These are phyloP conservation scores for Polypedilum pembai DNA, from an alignment of 1,140 invertebrate genomes.

Conservation along the genomic window DNA sequence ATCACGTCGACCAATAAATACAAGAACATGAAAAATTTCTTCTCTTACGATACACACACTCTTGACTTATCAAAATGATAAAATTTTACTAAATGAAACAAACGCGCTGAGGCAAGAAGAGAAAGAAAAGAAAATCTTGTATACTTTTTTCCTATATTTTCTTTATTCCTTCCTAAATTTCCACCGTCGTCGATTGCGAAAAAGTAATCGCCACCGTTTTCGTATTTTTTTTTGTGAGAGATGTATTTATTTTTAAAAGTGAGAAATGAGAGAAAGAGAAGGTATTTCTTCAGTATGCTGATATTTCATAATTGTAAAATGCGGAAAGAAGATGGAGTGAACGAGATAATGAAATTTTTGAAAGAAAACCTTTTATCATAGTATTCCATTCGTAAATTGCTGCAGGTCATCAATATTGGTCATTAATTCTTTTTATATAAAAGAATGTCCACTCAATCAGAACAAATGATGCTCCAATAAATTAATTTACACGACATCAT, in stretches of 20 bases:
- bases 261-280: background rate
- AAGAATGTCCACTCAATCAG: no score
- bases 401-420: no score
- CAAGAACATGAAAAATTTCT: background rate
- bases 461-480: no score
- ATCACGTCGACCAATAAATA: background rate
- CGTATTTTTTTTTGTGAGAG: background rate
- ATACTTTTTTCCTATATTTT: background rate
- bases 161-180: background rate
- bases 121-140: conserved; percentile 13
- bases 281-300: background rate
- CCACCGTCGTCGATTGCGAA: background rate
- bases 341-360: background rate
- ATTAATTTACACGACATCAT: no score
- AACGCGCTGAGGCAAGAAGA: background rate
- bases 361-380: no score
- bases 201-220: background rate
- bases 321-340: background rate
- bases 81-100: conserved; percentile 13
- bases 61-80: conserved; percentile 19
- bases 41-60: background rate
- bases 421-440: no score
- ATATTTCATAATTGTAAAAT: background rate
- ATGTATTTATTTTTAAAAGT: conserved; percentile 14
- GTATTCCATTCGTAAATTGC: no score